These are phyloP conservation scores for Diabrotica undecimpunctata DNA, from an alignment of 1,140 invertebrate species.

Conservation along the genomic window DNA sequence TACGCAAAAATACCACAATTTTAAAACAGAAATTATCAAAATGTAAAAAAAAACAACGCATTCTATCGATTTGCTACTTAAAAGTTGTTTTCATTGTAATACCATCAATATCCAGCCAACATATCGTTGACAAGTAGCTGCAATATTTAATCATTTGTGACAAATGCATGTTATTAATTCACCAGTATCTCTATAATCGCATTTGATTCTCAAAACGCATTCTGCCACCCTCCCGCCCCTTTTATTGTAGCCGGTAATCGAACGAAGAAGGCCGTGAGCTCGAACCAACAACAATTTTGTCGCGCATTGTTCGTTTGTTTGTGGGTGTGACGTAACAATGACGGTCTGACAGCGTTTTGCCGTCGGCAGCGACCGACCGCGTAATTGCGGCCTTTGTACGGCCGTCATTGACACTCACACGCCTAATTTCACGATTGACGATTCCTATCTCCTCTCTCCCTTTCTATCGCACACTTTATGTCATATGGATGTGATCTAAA, in stretches of 20 bases:
- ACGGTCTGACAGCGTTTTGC: constrained; percentile 9
- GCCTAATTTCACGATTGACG: constrained; percentile 42
- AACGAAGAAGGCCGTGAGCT: background rate
- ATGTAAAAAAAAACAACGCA: too few relatives aligned
- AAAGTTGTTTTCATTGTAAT: too few relatives aligned
- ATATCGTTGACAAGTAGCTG: too few relatives aligned
- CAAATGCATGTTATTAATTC: background rate
- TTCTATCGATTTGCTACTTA: too few relatives aligned
- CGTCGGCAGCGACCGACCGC: constrained; percentile 40
- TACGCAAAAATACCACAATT: too few relatives aligned
- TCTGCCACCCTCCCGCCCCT: background rate
- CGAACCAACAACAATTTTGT: constrained; percentile 16
- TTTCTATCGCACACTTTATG: background rate
- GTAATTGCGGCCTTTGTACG: constrained; percentile 45
- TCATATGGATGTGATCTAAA: too few relatives aligned
- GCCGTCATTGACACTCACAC: constrained; percentile 43
- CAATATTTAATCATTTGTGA: background rate
- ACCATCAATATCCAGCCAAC: too few relatives aligned
- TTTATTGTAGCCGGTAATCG: background rate
- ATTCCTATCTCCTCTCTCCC: background rate
- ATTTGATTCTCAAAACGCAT: background rate
- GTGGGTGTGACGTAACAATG: constrained; percentile 42
- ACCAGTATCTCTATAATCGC: constrained; percentile 11
- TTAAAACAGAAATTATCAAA: too few relatives aligned
- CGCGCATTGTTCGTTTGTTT: constrained; percentile 26